Evolutionary conservation across 1,140 invertebrate genomes (phyloP).

Genomic region (Andrena cerasifolii): DNA sequence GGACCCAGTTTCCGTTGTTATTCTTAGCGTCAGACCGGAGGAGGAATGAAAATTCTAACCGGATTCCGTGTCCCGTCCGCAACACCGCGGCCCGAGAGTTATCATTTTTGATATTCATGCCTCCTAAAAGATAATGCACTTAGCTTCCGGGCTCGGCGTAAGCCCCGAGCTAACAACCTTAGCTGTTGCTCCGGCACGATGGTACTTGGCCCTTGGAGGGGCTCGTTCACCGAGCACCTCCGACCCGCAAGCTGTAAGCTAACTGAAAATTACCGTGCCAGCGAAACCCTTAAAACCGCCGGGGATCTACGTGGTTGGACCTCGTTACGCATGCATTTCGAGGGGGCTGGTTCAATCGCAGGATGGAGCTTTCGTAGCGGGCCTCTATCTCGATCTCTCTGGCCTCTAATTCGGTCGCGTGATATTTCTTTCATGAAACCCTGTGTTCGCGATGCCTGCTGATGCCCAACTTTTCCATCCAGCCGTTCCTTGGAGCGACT

Average conservation of each 20-base stretch:
- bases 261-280: conserved; percentile 60
- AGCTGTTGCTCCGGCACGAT: conserved; percentile 20
- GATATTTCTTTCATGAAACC: conserved; percentile 40
- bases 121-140: conserved; percentile 20
- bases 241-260: conserved; percentile 25
- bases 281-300: conserved; percentile 37
- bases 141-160: background rate
- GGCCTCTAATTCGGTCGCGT: conserved; percentile 7
- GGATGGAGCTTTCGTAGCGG: background rate
- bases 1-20: no score
- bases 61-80: background rate
- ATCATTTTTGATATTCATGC: conserved; percentile 21
- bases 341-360: background rate
- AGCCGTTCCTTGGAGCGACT: background rate
- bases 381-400: background rate
- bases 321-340: conserved; percentile 1
- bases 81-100: background rate
- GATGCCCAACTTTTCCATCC: background rate
- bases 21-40: no score
- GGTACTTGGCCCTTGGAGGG: conserved; percentile 19
- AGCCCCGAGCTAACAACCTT: conserved; percentile 39
- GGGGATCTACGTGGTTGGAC: conserved; percentile 24
- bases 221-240: conserved; percentile 15
- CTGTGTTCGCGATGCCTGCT: background rate
- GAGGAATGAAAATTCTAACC: conserved; percentile 8